Base-by-base conservation (phyloP, 2,888 invertebrate species). In the Malacosoma neustria region DNA sequence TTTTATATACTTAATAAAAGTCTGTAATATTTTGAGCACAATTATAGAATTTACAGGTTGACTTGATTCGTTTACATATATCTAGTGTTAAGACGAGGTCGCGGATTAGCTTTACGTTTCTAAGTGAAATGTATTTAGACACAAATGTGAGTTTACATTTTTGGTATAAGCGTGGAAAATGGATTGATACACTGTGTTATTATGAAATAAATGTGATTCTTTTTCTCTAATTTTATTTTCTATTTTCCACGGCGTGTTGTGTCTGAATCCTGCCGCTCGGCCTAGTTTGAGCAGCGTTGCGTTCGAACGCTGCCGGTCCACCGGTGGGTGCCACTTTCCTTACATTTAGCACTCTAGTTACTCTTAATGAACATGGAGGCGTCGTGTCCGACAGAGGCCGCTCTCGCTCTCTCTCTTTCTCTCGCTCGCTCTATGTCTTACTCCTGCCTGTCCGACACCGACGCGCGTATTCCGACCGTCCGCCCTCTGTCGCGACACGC, bases 231-330 rank as follows among this genome's bases (percentile, higher is more conserved):
- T 61, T 62, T 66, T 69, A 60, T 71, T 71, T 74, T 79, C 61
- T 75, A 64, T 79, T 79, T 76, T 72, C 81, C 75, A 79, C 73
- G 70, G 51, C 49, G 51, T 37, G 35, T 35, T 36, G 40, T 39
- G 36, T 47, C 42, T 41, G 43, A 47, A 48, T 43, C 45, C 39
- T 7, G 14, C 14, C 22, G 11, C 30, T 29, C n/a, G n/a, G n/a
- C n/a, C n/a, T n/a, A n/a, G n/a, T n/a, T n/a, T n/a, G n/a, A 32
- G 12, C 14, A 31, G 3, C 11, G 32, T 13, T n/a, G n/a, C n/a
- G 11, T 32, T 13, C 13, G 13, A 13, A 48, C 49, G 49, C 43
- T 35, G 48, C 7, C 33, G 36, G 46, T 49, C 50, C 53, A 46
- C 47, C 56, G 59, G 62, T 60, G 63, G 59, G 63, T 61, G 60